Base-by-base conservation (phyloP, 2,888 invertebrate species). In the Callyntrura sp. region DNA sequence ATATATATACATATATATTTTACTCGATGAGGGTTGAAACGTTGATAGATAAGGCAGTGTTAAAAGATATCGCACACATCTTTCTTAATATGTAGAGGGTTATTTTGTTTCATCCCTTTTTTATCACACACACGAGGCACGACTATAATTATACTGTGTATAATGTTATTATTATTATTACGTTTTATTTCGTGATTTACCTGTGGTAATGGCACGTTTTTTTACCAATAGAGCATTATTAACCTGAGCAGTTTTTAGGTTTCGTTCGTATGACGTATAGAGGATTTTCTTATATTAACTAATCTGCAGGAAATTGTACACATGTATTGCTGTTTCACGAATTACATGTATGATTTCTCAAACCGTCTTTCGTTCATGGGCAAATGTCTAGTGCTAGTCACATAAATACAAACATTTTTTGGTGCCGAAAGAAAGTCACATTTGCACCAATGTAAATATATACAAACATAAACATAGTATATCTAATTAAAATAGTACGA, bases 381-480 rank as follows among this genome's bases (percentile, higher is more conserved):
- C 62, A 81, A 81, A 23, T 14, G 62, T 43, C 60, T 81, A 81
- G 62, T 62, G 81, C 81, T 81, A 81, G 81, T 81, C 81, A 81
- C 62, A n/a, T n/a, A 57, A 6, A 70, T 45, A 79, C 35, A 62
- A 60, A 81, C 81, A 62, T n/a, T 78, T 57, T 62, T 81, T 60
- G 62, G 81, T 81, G 81, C 62, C 28, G 20, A n/a, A 14, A 43
- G n/a, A 62, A 60, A 45, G 43, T 81, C 14, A 20, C 6, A 23
- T 51, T 57, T 78, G 51, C n/a, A 35, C 35, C 35, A 43, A 79
- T 79, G 14, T 25, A 62, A 35, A 20, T 55, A 35, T 35, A 35
- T 35, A 2, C 35, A 35, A 35, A 35, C 6, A 4, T 35, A 35
- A 6, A 6, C 6, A 35, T 35, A 35, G 35, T 35, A 35, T 35